Evolutionary conservation across 2,797 vertebrate species (phyloP).

Genomic region (Lerista edwardsae): DNA sequence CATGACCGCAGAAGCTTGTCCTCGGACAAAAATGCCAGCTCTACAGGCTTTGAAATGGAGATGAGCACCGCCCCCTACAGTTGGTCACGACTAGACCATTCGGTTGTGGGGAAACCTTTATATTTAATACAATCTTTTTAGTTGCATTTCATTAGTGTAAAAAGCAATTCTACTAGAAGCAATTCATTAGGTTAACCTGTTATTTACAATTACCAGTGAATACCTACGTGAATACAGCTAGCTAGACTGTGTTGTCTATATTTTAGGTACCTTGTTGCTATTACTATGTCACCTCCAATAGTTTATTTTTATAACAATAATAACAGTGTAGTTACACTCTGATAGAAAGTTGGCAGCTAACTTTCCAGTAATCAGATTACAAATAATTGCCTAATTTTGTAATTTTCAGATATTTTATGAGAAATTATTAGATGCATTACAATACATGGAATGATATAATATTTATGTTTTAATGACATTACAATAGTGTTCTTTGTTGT

Average conservation of each 20-base stretch:
- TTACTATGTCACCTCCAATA: conserved; percentile 36
- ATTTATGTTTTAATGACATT: conserved; percentile 55
- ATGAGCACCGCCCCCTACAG: too few relatives aligned
- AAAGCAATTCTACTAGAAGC: conserved; percentile 51
- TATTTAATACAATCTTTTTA: conserved; percentile 60
- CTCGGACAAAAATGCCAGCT: too few relatives aligned
- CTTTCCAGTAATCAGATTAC: conserved; percentile 58
- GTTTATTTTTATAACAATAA: conserved; percentile 62
- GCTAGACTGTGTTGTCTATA: conserved; percentile 50
- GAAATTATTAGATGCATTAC: conserved; percentile 58
- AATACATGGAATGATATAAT: conserved; percentile 49
- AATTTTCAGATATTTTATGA: conserved; percentile 61
- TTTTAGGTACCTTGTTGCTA: conserved; percentile 38
- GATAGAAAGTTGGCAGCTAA: conserved; percentile 64
- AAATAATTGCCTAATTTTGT: conserved; percentile 57
- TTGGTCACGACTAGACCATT: too few relatives aligned
- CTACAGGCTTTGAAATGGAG: too few relatives aligned
- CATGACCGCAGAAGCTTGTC: too few relatives aligned
- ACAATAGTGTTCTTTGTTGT: conserved; percentile 50
- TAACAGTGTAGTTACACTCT: conserved; percentile 55
- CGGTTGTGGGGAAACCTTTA: too few relatives aligned
- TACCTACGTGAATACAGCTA: conserved; percentile 60
- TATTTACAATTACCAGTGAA: conserved; percentile 56
- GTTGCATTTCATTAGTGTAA: conserved; percentile 60
- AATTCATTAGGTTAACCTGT: conserved; percentile 45